phyloP scores from a whole-genome alignment of 2,113 vertebrate genomes.

The Tympanuchus pallidicinctus region DNA sequence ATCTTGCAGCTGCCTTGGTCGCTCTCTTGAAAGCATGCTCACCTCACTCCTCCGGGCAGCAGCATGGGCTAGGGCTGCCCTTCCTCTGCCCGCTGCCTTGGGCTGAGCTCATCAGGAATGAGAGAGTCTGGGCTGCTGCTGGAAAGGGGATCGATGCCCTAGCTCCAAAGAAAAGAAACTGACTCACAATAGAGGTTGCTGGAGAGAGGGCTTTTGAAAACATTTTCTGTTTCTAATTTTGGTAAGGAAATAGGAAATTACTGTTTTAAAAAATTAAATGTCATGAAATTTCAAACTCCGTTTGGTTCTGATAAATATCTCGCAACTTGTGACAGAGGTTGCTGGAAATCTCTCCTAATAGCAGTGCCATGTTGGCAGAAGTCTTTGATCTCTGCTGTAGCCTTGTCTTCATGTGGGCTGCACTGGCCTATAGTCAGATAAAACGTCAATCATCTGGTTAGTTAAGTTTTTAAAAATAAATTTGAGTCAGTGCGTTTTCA shows the following conservation, averaged over 20 bases:
- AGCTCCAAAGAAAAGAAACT: background rate
- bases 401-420: constrained; percentile 23
- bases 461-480: background rate
- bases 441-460: constrained; percentile 8
- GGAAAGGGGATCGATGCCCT: background rate
- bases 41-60: background rate
- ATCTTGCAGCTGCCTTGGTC: constrained; percentile 29
- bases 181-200: background rate
- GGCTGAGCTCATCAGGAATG: accelerated
- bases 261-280: constrained; percentile 66
- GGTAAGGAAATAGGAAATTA: constrained; percentile 54
- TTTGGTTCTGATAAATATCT: constrained; percentile 55
- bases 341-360: constrained; percentile 27
- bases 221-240: constrained; percentile 59
- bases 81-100: background rate
- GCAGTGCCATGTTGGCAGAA: background rate
- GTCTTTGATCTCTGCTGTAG: background rate
- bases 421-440: background rate
- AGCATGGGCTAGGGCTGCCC: background rate
- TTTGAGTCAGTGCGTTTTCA: background rate
- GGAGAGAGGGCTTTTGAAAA: background rate
- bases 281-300: constrained; percentile 18
- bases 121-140: background rate
- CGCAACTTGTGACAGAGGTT: constrained; percentile 24
- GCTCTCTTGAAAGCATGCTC: background rate